These are phyloP conservation scores for Drosophila hamatofila DNA, from an alignment of 2,888 invertebrate species.

Conservation along the genomic window DNA sequence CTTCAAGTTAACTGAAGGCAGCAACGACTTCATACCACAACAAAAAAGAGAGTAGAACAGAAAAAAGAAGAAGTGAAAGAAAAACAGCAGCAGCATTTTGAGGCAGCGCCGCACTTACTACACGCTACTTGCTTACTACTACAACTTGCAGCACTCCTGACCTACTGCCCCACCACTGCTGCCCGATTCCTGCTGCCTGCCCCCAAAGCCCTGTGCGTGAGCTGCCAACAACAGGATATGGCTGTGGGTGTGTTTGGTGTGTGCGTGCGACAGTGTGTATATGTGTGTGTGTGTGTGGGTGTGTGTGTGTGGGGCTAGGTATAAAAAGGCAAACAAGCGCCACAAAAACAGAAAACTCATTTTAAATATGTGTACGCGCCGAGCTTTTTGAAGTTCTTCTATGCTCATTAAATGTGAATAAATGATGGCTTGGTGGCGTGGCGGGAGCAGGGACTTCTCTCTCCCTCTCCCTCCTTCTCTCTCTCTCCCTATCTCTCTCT, in stretches of 20 bases:
- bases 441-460: not conserved
- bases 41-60: slow-evolving; percentile 54
- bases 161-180: slow-evolving; percentile 56
- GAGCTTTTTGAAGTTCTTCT: slow-evolving; percentile 63
- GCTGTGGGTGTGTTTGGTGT: slow-evolving; percentile 22
- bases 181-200: slow-evolving; percentile 6
- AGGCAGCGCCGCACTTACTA: slow-evolving; percentile 69
- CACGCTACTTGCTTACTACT: slow-evolving; percentile 74
- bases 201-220: slow-evolving; percentile 23
- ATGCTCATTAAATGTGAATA: slow-evolving; percentile 76
- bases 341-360: slow-evolving; percentile 67
- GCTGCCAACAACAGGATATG: slow-evolving; percentile 56
- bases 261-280: slow-evolving; percentile 7
- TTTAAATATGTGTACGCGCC: slow-evolving; percentile 55
- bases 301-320: slow-evolving; percentile 41
- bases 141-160: slow-evolving; percentile 71
- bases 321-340: slow-evolving; percentile 65
- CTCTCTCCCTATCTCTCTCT: not conserved
- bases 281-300: slow-evolving; percentile 5
- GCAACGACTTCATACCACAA: slow-evolving; percentile 78
- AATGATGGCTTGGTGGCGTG: slow-evolving; percentile 52
- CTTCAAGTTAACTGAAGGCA: slow-evolving; percentile 68
- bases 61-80: slow-evolving; percentile 2
- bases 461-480: no score
- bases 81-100: slow-evolving; percentile 44